phyloP scores from a whole-genome alignment of 2,797 vertebrate species.

The Peromyscus melanophrys region DNA sequence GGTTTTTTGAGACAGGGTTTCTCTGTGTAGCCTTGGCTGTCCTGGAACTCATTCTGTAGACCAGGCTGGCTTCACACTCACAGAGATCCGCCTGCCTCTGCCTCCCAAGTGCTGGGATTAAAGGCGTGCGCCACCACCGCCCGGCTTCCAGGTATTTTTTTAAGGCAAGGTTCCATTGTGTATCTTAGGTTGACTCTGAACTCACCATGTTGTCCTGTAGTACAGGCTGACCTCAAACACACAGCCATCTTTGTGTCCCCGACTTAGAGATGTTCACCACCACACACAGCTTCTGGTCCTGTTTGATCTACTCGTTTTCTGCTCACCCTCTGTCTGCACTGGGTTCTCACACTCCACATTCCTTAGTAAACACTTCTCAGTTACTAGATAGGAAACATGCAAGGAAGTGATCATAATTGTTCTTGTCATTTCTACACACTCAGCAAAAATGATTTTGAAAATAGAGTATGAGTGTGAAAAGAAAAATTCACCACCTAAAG shows the following conservation, averaged over 20 bases:
- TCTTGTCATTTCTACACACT: constrained; percentile 42
- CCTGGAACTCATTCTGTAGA: background rate
- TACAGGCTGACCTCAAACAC: background rate
- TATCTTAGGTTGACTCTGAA: background rate
- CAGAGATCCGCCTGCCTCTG: no score
- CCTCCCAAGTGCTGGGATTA: background rate
- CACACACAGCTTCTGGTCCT: background rate
- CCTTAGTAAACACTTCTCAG: background rate
- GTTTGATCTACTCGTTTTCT: constrained; percentile 27
- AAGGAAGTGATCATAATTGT: background rate
- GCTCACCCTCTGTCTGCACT: background rate
- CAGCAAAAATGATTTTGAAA: constrained; percentile 66
- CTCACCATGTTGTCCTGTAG: background rate
- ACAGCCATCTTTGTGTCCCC: background rate
- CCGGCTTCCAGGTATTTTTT: background rate
- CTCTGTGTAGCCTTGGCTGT: background rate
- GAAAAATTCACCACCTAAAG: constrained; percentile 4
- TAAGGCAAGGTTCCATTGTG: background rate
- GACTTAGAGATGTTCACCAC: background rate
- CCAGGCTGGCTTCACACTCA: background rate
- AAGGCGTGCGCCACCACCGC: background rate
- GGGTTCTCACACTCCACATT: background rate
- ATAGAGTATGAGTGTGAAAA: background rate
- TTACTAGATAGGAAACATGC: constrained; percentile 44
- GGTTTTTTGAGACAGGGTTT: background rate